Base-by-base conservation (phyloP, 2,113 vertebrate genomes). In the Myocastor coypus region DNA sequence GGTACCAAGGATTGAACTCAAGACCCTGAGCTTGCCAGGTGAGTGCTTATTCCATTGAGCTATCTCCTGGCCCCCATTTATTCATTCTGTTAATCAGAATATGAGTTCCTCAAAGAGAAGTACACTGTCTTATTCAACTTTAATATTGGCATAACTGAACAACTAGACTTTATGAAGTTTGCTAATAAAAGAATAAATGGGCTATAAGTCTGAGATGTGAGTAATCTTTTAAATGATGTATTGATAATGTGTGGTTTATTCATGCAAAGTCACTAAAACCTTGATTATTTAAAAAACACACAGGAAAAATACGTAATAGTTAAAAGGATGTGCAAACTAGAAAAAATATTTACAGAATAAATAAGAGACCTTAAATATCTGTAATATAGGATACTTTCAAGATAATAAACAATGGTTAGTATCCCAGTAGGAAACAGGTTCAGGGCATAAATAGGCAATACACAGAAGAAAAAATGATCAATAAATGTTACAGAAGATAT, bases 271-370 rank as follows among this genome's bases (percentile, higher is more conserved):
- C 87, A 92, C 7, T 3, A 11, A 77, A 40, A 20, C 57, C 6
- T 69, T 94, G 82, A 59, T 75, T 83, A 80, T 10, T 85, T 87
- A 32, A 83, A 78, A 90, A 92, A 24, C 28, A 3, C 46, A 82
- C 13, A 78, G 22, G 26, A 9, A 78, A 87, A 81, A 96, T 42
- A 69, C 5, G 63, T 57, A 22, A 52, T 9, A 84, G 55, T 2
- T 75, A 24, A 92, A 57, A 95, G 20, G 57, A 55, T 7, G 17
- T 14, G 63, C 55, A 92, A 83, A 75, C 20, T 75, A 91, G 12
- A 1, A 89, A 93, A 93, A 73, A 7, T 82, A 89, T 66, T 87
- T 73, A 71, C 3, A 75, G 63, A 28, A 57, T 66, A 89, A 40
- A 64, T 24, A 82, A 37, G 6, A 86, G 64, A 85, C 55, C 11